phyloP scores from a whole-genome alignment of 2,797 vertebrate species.

The Phrynocephalus guinanensis region DNA sequence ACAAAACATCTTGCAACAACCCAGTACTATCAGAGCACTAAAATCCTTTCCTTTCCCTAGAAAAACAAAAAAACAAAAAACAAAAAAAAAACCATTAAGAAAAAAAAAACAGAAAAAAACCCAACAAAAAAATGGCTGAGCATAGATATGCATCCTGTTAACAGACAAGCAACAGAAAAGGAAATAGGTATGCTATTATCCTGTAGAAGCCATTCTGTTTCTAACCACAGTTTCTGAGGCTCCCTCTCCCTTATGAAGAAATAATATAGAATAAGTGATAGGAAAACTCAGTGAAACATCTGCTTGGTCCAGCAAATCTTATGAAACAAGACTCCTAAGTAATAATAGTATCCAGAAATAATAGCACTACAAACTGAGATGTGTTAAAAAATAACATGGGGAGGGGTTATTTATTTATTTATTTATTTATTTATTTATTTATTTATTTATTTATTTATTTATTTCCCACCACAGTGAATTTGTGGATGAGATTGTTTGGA shows the following conservation, averaged over 20 bases:
- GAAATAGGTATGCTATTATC: too few species aligned
- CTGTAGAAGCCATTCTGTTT: neutral
- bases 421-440: too few species aligned
- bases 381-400: neutral
- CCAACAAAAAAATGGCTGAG: neutral
- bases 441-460: neutral
- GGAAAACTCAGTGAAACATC: neutral
- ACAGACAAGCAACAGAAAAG: neutral
- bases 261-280: neutral
- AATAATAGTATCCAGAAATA: slow-evolving; percentile 39
- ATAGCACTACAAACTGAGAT: slow-evolving; percentile 29
- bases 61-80: too few species aligned
- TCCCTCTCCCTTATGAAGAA: neutral
- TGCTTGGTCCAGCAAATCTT: slow-evolving; percentile 35
- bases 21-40: neutral
- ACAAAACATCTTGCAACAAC: too few species aligned
- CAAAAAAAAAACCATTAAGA: too few species aligned
- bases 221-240: neutral
- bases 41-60: neutral
- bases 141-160: too few species aligned
- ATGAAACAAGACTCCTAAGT: slow-evolving; percentile 11
- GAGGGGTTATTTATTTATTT: too few species aligned
- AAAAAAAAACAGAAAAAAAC: too few species aligned
- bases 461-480: neutral
- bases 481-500: slow-evolving; percentile 32